Percentiles rank a stretch among this genome's conserved stretches.
Evolutionary conservation across 2,797 vertebrate genomes (phyloP).

Genomic region (Arrhamphus sclerolepis): DNA sequence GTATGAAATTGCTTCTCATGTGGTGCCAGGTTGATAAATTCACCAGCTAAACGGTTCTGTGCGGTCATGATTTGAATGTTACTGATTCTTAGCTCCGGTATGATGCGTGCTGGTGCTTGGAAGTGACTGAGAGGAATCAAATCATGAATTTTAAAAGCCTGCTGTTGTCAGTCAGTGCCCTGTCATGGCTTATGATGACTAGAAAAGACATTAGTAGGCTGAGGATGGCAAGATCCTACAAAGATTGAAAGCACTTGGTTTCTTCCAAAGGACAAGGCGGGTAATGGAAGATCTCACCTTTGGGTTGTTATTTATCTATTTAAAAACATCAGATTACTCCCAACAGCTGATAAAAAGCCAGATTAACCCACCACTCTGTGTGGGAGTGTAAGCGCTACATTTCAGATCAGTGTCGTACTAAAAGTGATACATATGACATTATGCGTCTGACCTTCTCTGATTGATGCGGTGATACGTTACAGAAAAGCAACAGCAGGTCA

Average conservation of each 20-base stretch:
- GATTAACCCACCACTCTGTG: too few relatives aligned
- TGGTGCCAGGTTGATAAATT: constrained; percentile 11
- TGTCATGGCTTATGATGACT: background rate
- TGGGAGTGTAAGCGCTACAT: too few relatives aligned
- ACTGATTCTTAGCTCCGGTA: background rate
- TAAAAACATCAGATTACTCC: too few relatives aligned
- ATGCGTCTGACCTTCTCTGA: background rate
- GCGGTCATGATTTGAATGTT: background rate
- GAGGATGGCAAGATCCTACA: background rate
- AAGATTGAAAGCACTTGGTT: constrained; percentile 22
- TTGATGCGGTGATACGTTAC: background rate
- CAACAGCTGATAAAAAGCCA: too few relatives aligned
- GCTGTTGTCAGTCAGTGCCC: constrained; percentile 1
- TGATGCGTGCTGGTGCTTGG: background rate
- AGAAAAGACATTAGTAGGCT: background rate
- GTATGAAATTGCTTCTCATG: constrained; percentile 52
- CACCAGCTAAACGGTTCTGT: background rate
- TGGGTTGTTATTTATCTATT: constrained; percentile 4
- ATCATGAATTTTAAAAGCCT: constrained; percentile 10
- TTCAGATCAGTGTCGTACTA: too few relatives aligned
- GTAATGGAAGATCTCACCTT: constrained; percentile 24
- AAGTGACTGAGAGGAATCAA: background rate
- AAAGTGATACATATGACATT: background rate
- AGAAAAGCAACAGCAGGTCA: background rate
- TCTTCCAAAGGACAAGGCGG: constrained; percentile 4